Conservation (phyloP, 2,888 invertebrate genomes). For the Yponomeuta evonymella region DNA sequence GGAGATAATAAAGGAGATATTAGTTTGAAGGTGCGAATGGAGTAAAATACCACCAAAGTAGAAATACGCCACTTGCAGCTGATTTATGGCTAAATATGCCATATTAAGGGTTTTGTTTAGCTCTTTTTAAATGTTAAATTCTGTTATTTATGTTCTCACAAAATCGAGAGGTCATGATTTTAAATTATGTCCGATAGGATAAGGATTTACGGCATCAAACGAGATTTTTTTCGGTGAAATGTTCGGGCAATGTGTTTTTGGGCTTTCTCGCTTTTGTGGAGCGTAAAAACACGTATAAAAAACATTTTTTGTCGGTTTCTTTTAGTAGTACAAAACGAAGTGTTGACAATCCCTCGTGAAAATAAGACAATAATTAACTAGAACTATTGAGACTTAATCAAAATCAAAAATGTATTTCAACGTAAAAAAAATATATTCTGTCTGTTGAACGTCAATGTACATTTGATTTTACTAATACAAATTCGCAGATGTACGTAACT, state of each 20-base stretch:
- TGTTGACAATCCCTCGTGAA: too few relatives aligned
- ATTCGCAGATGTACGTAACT: too few relatives aligned
- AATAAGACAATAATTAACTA: too few relatives aligned
- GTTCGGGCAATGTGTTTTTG: not conserved
- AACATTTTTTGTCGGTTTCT: too few relatives aligned
- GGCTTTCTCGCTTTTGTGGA: not conserved
- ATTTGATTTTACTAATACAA: too few relatives aligned
- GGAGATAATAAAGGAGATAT: constrained; percentile 12
- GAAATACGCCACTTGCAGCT: constrained; percentile 67
- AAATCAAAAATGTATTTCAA: too few relatives aligned
- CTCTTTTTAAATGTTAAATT: constrained; percentile 65
- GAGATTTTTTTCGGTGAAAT: constrained; percentile 31
- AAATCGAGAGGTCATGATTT: constrained; percentile 69
- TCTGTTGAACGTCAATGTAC: too few relatives aligned
- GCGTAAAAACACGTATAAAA: too few relatives aligned
- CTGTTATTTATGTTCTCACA: constrained; percentile 67
- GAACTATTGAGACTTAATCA: too few relatives aligned
- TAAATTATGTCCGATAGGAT: constrained; percentile 69
- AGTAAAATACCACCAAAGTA: constrained; percentile 60
- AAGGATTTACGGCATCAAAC: constrained; percentile 55
- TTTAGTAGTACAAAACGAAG: too few relatives aligned
- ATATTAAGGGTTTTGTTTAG: constrained; percentile 71
- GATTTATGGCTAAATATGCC: constrained; percentile 70
- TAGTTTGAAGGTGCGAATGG: not conserved
- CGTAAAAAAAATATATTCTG: too few relatives aligned